Conservation (phyloP, 2,888 invertebrate genomes). For the Hecatera dysodea region DNA sequence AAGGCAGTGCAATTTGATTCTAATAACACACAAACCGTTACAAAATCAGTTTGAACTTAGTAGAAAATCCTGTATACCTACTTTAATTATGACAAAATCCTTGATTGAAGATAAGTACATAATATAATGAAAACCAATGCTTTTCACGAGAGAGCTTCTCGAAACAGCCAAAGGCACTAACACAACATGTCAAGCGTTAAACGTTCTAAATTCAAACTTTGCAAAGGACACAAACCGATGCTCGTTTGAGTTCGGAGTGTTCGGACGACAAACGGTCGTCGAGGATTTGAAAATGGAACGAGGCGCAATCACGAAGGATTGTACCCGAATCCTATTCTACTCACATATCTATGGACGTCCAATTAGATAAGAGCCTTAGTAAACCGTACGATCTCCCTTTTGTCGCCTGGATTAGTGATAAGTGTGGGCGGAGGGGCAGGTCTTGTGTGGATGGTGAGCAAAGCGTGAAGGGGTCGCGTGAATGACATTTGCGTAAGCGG, state of each 20-base stretch:
- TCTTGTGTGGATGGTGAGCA: conserved; percentile 67
- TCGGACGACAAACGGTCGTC: conserved; percentile 69
- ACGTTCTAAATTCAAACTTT: conserved; percentile 33
- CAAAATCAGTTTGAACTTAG: too few relatives aligned
- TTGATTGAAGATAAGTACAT: too few relatives aligned
- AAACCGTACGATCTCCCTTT: conserved; percentile 55
- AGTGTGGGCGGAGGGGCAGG: conserved; percentile 64
- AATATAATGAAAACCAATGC: too few relatives aligned
- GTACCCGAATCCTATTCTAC: conserved; percentile 77
- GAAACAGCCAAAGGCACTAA: conserved; percentile 1
- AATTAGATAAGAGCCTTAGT: conserved; percentile 67
- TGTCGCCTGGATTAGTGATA: conserved; percentile 47
- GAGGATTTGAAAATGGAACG: conserved; percentile 80
- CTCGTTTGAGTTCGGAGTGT: conserved; percentile 55
- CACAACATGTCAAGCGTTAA: conserved; percentile 4
- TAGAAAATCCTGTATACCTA: too few relatives aligned
- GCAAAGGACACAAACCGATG: conserved; percentile 67
- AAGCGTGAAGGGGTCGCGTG: conserved; percentile 82
- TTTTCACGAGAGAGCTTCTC: not conserved
- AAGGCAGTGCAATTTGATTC: too few relatives aligned
- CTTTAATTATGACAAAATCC: too few relatives aligned
- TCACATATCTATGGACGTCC: conserved; percentile 75
- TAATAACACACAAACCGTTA: too few relatives aligned
- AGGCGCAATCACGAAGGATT: conserved; percentile 81
- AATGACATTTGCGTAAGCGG: conserved; percentile 86